Evolutionary conservation across 1,140 invertebrate genomes (phyloP).

Genomic region (Drosophila athabasca): DNA sequence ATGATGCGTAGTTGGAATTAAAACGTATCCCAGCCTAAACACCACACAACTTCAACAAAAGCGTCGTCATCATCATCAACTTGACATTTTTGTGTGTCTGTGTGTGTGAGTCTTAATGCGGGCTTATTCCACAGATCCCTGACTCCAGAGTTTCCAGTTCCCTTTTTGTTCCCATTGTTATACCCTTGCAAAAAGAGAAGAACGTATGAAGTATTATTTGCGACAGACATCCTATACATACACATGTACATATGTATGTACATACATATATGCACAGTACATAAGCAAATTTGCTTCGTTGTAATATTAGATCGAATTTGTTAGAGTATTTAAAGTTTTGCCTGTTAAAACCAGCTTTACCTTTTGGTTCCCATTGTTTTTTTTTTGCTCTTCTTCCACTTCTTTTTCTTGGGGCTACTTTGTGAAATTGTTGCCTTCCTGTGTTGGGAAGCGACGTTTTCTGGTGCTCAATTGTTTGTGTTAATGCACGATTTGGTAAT

Average conservation of each 20-base stretch:
- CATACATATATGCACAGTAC: too few relatives aligned
- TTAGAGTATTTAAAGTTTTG: too few relatives aligned
- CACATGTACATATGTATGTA: too few relatives aligned
- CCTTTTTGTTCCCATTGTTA: not conserved
- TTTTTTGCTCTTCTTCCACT: slow-evolving; percentile 22
- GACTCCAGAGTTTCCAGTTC: slow-evolving; percentile 13
- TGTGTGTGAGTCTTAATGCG: slow-evolving; percentile 39
- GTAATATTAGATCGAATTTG: too few relatives aligned
- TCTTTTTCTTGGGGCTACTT: slow-evolving; percentile 31
- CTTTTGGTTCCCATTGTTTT: not conserved
- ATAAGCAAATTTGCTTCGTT: too few relatives aligned
- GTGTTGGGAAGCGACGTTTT: slow-evolving; percentile 31
- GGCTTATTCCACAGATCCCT: slow-evolving; percentile 27
- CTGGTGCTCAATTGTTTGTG: slow-evolving; percentile 18
- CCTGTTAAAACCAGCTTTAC: too few relatives aligned
- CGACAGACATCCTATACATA: not conserved
- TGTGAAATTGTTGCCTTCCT: slow-evolving; percentile 73
- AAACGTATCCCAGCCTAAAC: slow-evolving; percentile 49
- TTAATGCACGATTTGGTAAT: slow-evolving; percentile 71
- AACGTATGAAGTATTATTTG: not conserved
- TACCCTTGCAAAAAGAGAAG: too few relatives aligned
- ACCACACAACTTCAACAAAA: slow-evolving; percentile 16
- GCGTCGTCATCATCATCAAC: slow-evolving; percentile 22
- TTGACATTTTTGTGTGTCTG: slow-evolving; percentile 53
- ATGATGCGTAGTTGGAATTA: slow-evolving; percentile 68